Conservation (phyloP, 1,140 invertebrate genomes). For the Drosophila parabipectinata region DNA sequence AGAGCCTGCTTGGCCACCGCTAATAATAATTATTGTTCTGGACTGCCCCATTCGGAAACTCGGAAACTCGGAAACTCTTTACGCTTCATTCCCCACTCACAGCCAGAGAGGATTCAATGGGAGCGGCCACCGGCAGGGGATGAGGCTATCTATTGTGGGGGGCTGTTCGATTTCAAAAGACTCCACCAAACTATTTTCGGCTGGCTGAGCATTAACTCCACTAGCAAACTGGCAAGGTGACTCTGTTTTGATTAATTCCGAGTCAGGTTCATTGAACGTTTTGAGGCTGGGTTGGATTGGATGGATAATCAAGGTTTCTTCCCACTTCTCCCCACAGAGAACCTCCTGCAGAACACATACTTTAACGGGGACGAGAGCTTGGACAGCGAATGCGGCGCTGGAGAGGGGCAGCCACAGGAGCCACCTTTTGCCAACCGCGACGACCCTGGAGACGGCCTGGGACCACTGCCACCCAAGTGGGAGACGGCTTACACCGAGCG, state of each 20-base stretch:
- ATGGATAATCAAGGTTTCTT: background rate
- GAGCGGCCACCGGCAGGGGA: conserved; percentile 6
- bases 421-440: conserved; percentile 42
- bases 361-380: conserved; percentile 72
- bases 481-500: conserved; percentile 98
- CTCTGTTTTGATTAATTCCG: conserved; percentile 13
- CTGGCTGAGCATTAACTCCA: conserved; percentile 56
- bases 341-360: conserved; percentile 66
- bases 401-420: conserved; percentile 35
- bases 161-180: conserved; percentile 28
- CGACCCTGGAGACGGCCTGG: conserved; percentile 87
- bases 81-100: conserved; percentile 59
- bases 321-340: conserved; percentile 43
- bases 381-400: conserved; percentile 59
- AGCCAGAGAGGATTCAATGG: conserved; percentile 12
- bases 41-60: conserved; percentile 49
- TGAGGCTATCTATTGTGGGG: conserved; percentile 16
- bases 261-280: conserved; percentile 48
- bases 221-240: conserved; percentile 2
- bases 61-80: conserved; percentile 60
- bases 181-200: conserved; percentile 60
- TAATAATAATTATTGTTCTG: conserved; percentile 58
- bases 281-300: background rate
- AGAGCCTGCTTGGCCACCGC: conserved; percentile 31
- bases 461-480: conserved; percentile 97